Conservation (phyloP, 2,113 vertebrate species). For the Bettongia penicillata region DNA sequence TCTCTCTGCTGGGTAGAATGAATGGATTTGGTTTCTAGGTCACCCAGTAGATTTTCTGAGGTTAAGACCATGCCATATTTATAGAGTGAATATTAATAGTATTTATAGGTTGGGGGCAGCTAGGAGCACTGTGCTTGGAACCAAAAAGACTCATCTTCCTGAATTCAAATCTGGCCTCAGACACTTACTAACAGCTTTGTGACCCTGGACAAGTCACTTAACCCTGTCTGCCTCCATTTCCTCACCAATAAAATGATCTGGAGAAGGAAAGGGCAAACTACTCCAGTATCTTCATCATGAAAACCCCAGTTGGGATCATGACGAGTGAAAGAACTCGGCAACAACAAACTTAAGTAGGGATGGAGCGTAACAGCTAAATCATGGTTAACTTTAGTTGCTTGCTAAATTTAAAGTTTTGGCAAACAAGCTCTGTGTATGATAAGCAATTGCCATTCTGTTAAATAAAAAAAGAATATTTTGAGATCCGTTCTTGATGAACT, state of each 20-base stretch:
- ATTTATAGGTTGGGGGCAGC: neutral
- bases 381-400: neutral
- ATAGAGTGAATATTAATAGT: too few species aligned
- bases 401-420: neutral
- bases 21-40: neutral
- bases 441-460: neutral
- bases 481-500: neutral
- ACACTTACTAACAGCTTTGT: neutral
- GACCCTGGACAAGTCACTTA: neutral
- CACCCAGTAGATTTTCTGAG: neutral
- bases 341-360: neutral
- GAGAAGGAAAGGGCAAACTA: neutral
- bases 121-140: neutral
- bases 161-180: neutral
- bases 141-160: neutral
- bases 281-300: neutral
- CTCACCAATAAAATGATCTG: neutral
- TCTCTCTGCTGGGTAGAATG: neutral
- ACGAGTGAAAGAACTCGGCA: neutral
- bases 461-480: neutral
- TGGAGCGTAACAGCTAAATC: neutral
- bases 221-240: neutral
- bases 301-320: neutral
- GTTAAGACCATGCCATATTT: neutral
- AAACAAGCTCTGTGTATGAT: neutral